Evolutionary conservation across 2,888 invertebrate genomes (phyloP), one percentile per base, ranked within the genome.

Genomic region (Cybosia mesomella): DNA sequence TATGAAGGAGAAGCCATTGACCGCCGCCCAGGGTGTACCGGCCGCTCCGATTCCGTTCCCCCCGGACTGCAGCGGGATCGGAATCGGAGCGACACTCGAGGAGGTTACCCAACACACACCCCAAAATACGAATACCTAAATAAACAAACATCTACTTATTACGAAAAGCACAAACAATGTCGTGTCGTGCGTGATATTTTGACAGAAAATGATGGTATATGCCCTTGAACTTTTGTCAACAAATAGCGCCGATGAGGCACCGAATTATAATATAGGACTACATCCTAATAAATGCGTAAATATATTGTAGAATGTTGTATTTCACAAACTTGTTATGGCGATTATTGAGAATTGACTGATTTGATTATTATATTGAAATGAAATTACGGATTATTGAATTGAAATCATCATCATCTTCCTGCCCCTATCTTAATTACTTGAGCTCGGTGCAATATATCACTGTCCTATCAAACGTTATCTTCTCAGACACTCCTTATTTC

Each of bases 151-250:
- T 22, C 55, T 15, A 55, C 9, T 53, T n/a, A 8, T 24, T 55
- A 24, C 24, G 28, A 58, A 22, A 24, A 24, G 55, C n/a, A 49
- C 49, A 49, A 8, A 59, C 11, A 24, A 15, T 59, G 18, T 24
- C 22, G 39, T 59, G 18, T 24, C 22, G 39, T 59, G n/a, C 49
- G 49, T 59, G 71, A 77, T 76, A 72, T 73, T 80, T 76, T 73
- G 70, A 63, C 68, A 68, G n/a, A 70, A 61, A 34, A 22, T 72
- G 55, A 71, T 66, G 62, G 62, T 60, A 70, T 39, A 63, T 70
- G 66, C 58, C 80, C 78, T 73, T 80, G 74, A 80, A 74, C 74
- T 74, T 78, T 73, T 73, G 68, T 70, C 71, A 72, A 71, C 61
- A 68, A 59, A 57, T 60, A 28, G 70, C 36, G 64, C 58, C 58